Evolutionary conservation across 1,140 invertebrate species (phyloP).

Genomic region (Wiebesia pumilae): DNA sequence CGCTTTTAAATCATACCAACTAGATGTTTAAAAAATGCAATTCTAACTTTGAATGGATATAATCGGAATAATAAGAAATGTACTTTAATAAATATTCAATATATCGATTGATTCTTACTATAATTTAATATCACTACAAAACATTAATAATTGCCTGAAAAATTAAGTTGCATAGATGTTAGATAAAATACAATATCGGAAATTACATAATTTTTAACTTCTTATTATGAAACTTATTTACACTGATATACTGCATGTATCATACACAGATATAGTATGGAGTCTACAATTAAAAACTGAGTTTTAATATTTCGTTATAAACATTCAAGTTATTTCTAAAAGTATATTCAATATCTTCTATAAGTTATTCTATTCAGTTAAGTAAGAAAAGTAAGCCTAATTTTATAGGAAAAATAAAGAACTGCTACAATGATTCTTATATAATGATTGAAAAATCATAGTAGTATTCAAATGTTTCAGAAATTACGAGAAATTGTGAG

Average conservation of each 20-base stretch:
- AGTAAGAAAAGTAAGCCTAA: conserved; percentile 4
- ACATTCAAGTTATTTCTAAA: no score
- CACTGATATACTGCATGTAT: background rate
- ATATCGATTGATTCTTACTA: no score
- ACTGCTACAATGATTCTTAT: background rate
- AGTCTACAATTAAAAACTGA: background rate
- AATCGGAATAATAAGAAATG: background rate
- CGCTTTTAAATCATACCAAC: background rate
- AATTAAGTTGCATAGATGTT: no score
- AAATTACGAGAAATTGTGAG: background rate
- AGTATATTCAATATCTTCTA: no score
- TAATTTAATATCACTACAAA: no score
- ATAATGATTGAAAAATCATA: background rate
- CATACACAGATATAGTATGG: no score
- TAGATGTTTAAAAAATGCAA: background rate
- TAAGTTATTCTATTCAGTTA: no score
- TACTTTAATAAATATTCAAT: background rate
- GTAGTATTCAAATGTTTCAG: background rate
- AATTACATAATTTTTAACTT: background rate
- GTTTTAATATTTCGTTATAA: background rate
- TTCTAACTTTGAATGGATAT: conserved; percentile 2
- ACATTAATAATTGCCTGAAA: no score
- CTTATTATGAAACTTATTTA: background rate
- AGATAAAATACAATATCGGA: no score
- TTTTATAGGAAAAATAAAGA: background rate